Base-by-base conservation (phyloP, 2,888 invertebrate genomes). In the Byasa hedistus region DNA sequence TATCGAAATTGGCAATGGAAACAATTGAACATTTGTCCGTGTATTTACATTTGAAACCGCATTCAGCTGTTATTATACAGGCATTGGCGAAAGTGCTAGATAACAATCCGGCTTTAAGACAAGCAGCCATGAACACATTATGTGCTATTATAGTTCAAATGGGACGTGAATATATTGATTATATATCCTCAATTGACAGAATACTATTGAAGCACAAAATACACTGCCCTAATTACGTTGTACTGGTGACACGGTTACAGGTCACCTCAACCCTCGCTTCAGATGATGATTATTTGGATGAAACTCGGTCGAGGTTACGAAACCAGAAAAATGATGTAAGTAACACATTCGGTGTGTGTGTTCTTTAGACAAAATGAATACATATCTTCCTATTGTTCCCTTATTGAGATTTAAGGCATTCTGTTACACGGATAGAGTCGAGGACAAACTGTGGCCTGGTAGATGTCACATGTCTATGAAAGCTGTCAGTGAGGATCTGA, bases 11-110 rank as follows among this genome's bases (percentile, higher is more conserved):
- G 55, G 96, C 96, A 0, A 88, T 96, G 77, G 95, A 96, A 79
- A 98, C 99, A 0, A 95, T 99, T 21, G 97, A 98, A 79, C 95
- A 96, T 73, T 89, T 99, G 61, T 96, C 97, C 0, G 96, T 97
- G 80, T 95, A 95, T 68, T 91, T 99, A 55, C 98, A 99, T 84
- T 96, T 99, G 74, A 96, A 96, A 1, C 98, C 98, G 78, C 98
- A 96, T 82, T 96, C 97, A 0, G 98, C 98, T 0, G 93, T 97
- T 64, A 97, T 99, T 67, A 95, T 99, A 72, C 99, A 99, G 86
- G 97, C 98, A 0, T 85, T 99, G 70, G 96, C 98, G 0, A 93
- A 98, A 66, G 96, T 96, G 0, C 89, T 99, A 61, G 97, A 98
- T 74, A 94, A 94, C 44, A 95, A 94, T 76, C 95, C 96, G 0